Base-by-base conservation (phyloP, 53 echinoderm and acorn worm species). In the Actinopyga echinites region DNA sequence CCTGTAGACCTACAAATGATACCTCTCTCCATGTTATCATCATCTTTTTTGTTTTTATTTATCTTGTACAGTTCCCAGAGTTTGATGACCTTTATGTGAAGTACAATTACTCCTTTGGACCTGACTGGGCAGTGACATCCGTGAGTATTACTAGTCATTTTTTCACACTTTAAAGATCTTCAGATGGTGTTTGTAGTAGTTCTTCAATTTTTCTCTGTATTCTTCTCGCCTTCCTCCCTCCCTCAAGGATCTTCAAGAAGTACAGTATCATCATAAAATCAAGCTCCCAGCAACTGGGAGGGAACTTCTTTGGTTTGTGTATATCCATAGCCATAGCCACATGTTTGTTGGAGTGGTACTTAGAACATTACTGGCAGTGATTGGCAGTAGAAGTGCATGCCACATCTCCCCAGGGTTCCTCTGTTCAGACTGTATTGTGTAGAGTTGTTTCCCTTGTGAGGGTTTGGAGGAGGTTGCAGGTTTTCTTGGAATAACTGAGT, bases 61-160 rank as follows among this genome's bases (percentile, higher is more conserved):
- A 19, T 82, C 31, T 87, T 30, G n/a, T n/a, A n/a, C 79, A 96
- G 96, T 96, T 96, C 83, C 96, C 96, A 71, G 96, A 93, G 64
- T 96, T 93, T 93, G 96, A 96, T 77, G 93, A 96, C 57, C 82
- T 96, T 2, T 96, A 96, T 65, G 84, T 96, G 49, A 96, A 96
- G 59, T 96, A 91, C 82, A 96, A 96, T 86, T 96, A 91, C 85
- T 86, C 93, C 17, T 93, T 89, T 88, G 96, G 96, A 55, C 91
- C 91, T 67, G 96, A 96, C 80, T 96, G 96, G 96, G 96, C 93
- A 7, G 93, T 96, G 26, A 96, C 93, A 78, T 91, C 93, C 33
- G 96, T 96, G 74, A 96, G 94, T 93, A 57, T 56, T 30, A 21
- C 17, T 13, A 29, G 6, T 20, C 24, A 66, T 36, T 24, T 6